A percentile compares a stretch with the other conserved stretches of the same genome.
phyloP scores from a whole-genome alignment of 1,140 invertebrate genomes.

The Pinna nobilis region DNA sequence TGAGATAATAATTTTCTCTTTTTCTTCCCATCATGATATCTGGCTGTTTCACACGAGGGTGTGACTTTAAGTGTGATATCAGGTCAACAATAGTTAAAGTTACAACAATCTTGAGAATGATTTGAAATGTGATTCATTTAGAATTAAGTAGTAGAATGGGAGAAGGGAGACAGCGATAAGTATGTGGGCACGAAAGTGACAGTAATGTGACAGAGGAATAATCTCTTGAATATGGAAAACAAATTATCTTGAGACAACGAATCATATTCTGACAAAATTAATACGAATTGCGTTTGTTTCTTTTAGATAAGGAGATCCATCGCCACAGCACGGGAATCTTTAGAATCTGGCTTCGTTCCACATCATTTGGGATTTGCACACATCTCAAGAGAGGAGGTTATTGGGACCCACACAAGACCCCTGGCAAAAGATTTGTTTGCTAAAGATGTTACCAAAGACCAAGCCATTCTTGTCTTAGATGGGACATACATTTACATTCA shows the following conservation, averaged over 20 bases:
- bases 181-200: background rate
- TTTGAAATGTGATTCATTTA: too few species aligned
- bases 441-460: background rate
- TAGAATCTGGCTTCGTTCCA: conserved; percentile 2
- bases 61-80: too few species aligned
- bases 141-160: background rate
- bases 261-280: background rate
- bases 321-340: background rate
- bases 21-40: too few species aligned
- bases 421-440: background rate
- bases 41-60: too few species aligned
- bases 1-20: too few species aligned
- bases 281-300: background rate
- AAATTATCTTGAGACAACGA: background rate
- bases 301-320: background rate
- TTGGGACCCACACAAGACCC: conserved; percentile 4
- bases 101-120: too few species aligned
- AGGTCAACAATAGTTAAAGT: too few species aligned
- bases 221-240: background rate
- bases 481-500: conserved; percentile 29
- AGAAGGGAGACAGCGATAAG: background rate
- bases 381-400: background rate
- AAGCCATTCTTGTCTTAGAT: conserved; percentile 18
- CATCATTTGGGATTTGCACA: background rate
- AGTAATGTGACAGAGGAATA: background rate